Conservation (phyloP, 2,797 vertebrate species). For the Coregonus ussuriensis region DNA sequence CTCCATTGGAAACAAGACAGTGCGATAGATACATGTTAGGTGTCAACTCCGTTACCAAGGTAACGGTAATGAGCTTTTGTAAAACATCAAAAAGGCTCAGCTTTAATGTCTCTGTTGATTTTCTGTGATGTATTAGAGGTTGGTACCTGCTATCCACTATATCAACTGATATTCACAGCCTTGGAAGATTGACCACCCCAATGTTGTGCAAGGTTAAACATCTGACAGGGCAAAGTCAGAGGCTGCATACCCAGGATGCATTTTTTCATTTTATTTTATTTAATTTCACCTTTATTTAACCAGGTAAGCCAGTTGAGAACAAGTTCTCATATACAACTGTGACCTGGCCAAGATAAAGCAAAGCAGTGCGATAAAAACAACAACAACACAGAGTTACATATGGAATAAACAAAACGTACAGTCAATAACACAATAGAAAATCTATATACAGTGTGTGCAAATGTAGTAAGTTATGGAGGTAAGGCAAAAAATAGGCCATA, state of each 20-base stretch:
- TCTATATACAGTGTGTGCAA: too few species aligned
- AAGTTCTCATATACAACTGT: too few species aligned
- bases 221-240: slow-evolving; percentile 5
- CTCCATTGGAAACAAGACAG: not conserved
- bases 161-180: not conserved
- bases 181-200: not conserved
- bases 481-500: too few species aligned
- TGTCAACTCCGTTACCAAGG: not conserved
- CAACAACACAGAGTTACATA: too few species aligned
- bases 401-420: too few species aligned
- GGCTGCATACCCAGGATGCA: not conserved
- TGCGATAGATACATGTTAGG: not conserved
- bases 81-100: not conserved
- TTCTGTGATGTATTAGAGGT: not conserved
- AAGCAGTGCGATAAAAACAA: too few species aligned
- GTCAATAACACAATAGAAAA: too few species aligned
- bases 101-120: not conserved
- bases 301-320: too few species aligned
- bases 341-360: too few species aligned
- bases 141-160: not conserved
- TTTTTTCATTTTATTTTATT: not conserved
- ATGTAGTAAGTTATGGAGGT: too few species aligned
- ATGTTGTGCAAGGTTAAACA: slow-evolving; percentile 10
- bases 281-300: too few species aligned
- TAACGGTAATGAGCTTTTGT: not conserved